phyloP scores from a whole-genome alignment of 2,113 vertebrate genomes.

The Excalfactoria chinensis region DNA sequence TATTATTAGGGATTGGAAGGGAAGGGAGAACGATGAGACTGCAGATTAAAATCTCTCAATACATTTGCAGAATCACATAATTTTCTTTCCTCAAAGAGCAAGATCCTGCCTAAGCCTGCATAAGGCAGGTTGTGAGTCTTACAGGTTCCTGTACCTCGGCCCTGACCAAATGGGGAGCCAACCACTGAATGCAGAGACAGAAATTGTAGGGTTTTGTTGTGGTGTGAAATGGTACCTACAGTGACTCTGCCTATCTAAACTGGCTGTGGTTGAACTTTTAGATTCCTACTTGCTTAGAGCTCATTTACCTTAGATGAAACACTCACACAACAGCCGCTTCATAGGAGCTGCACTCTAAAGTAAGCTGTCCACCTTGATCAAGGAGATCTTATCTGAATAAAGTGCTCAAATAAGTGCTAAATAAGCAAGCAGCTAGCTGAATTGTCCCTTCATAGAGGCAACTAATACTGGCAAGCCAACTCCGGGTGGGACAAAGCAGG shows the following conservation, averaged over 20 bases:
- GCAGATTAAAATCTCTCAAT: background rate
- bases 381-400: background rate
- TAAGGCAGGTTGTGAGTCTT: background rate
- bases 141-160: background rate
- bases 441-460: background rate
- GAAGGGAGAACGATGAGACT: background rate
- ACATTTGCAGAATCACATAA: background rate
- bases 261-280: background rate
- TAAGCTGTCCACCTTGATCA: background rate
- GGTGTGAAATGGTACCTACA: background rate
- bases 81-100: background rate
- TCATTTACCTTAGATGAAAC: background rate
- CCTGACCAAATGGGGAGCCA: background rate
- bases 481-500: background rate
- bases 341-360: background rate
- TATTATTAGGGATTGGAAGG: background rate
- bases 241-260: background rate
- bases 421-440: background rate
- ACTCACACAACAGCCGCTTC: background rate
- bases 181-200: background rate
- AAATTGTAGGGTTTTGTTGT: background rate
- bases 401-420: rapidly evolving
- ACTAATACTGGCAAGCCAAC: background rate
- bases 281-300: background rate
- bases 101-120: background rate